phyloP scores from a whole-genome alignment of 2,888 invertebrate species.

The Ectemnius cavifrons region DNA sequence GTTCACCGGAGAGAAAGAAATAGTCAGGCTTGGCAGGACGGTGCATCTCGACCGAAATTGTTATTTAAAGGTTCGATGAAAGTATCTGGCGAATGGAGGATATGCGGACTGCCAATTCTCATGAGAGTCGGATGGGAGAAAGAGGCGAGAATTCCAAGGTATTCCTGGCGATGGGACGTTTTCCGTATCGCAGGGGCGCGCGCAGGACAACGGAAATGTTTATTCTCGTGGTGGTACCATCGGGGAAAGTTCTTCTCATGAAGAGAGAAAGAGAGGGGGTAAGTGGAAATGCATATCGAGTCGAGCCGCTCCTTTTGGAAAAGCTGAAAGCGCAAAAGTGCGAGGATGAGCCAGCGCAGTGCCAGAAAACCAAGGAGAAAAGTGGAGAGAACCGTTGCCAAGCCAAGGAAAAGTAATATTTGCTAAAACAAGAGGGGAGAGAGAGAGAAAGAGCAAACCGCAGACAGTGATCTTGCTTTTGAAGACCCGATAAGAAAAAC shows the following conservation, averaged over 20 bases:
- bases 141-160: slow-evolving; percentile 1
- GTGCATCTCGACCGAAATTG: slow-evolving; percentile 13
- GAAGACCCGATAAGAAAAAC: slow-evolving; percentile 2
- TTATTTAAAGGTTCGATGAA: slow-evolving; percentile 40
- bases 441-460: not conserved
- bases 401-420: slow-evolving; percentile 30
- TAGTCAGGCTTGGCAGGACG: not conserved
- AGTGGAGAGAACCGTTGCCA: slow-evolving; percentile 9
- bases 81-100: slow-evolving; percentile 12
- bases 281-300: not conserved
- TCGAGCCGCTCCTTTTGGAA: not conserved
- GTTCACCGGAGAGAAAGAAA: too few relatives aligned
- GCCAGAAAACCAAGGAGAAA: slow-evolving; percentile 3
- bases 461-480: not conserved
- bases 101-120: not conserved
- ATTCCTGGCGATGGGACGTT: not conserved
- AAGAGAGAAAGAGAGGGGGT: not conserved
- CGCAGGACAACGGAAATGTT: slow-evolving; percentile 9
- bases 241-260: too few relatives aligned
- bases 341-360: not conserved
- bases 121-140: not conserved
- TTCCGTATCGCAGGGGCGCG: not conserved
- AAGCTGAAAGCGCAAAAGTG: not conserved
- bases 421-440: slow-evolving; percentile 18
- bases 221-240: not conserved